phyloP scores from a whole-genome alignment of 2,888 invertebrate genomes.

The Charanyca ferruginea region DNA sequence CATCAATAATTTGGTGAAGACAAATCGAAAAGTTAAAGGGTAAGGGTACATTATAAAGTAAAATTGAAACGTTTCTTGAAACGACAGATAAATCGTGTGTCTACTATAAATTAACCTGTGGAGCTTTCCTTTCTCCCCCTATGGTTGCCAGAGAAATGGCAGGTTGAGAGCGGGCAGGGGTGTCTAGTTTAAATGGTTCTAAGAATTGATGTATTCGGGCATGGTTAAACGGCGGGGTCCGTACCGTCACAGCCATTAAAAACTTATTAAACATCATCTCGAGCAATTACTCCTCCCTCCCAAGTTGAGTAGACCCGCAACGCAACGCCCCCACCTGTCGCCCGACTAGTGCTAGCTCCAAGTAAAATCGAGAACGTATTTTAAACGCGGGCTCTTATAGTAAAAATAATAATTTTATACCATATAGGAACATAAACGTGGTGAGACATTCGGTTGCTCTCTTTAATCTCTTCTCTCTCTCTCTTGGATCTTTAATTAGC shows the following conservation, averaged over 20 bases:
- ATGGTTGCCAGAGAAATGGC: constrained; percentile 8
- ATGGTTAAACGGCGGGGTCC: constrained; percentile 83
- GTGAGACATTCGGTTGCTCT: neutral
- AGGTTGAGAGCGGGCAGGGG: constrained; percentile 39
- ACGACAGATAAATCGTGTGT: constrained; percentile 70
- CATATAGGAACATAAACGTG: neutral
- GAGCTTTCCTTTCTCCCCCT: constrained; percentile 17
- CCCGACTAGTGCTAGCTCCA: constrained; percentile 50
- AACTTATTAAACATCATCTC: constrained; percentile 93
- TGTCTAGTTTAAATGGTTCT: constrained; percentile 70
- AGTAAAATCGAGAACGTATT: constrained; percentile 48
- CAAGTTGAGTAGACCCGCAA: constrained; percentile 58
- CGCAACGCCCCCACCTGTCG: constrained; percentile 58
- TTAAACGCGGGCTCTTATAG: constrained; percentile 24
- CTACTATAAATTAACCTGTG: constrained; percentile 64
- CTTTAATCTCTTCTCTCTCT: no score
- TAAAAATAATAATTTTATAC: constrained; percentile 8
- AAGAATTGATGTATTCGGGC: constrained; percentile 78
- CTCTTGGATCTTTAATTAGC: no score
- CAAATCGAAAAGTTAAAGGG: constrained; percentile 72
- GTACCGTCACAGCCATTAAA: constrained; percentile 91
- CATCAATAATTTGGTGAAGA: constrained; percentile 63
- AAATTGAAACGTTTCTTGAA: constrained; percentile 74
- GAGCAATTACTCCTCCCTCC: constrained; percentile 90
- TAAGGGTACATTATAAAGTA: constrained; percentile 77